Base-by-base conservation (phyloP, 92 coral and sea anemone species). In the Phenganax subtilis region DNA sequence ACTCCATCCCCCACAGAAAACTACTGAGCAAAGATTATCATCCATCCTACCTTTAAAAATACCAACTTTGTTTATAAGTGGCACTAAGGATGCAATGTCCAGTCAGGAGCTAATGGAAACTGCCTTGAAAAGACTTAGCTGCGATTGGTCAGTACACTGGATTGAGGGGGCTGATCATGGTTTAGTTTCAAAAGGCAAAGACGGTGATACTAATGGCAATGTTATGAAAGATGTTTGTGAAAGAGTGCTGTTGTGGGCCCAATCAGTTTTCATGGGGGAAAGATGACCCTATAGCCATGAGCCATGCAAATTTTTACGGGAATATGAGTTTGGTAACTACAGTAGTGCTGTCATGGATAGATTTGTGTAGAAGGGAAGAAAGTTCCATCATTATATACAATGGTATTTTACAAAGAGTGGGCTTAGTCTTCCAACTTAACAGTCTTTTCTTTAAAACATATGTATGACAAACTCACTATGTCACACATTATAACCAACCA, bases 231-330 rank as follows among this genome's bases (percentile, higher is more conserved):
- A 54, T 10, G n/a, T 94, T 89, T 92, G 97, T 72, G 87, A 94
- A 6, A 86, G 97, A 87, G 91, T 94, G 20, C 90, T 94, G 0
- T 84, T 87, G 17, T 94, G 98, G 98, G 85, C 92, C 30, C 98
- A 91, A 79, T 94, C 98, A 5, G 98, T 94, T 60, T 94, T 94
- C 69, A 94, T 94, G 98, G 98, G 97, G 8, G 98, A 94, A 76
- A 84, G 98, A 59, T 92, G 77, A 74, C 12, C 72, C 72, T 7
- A 14, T 14, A 15, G 1, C 20, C 47, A 25, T 9, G 14, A 27
- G 14, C 11, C 12, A 30, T 66, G 72, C 10, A 3, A 5, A 37
- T 37, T 37, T 5, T 37, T 37, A 37, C 5, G 47, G 47, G 2
- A 37, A 2, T 37, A 1, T 5, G 5, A 37, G 47, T 37, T 5